Evolutionary conservation across 1,140 invertebrate genomes (phyloP).

Genomic region (Cherax destructor): DNA sequence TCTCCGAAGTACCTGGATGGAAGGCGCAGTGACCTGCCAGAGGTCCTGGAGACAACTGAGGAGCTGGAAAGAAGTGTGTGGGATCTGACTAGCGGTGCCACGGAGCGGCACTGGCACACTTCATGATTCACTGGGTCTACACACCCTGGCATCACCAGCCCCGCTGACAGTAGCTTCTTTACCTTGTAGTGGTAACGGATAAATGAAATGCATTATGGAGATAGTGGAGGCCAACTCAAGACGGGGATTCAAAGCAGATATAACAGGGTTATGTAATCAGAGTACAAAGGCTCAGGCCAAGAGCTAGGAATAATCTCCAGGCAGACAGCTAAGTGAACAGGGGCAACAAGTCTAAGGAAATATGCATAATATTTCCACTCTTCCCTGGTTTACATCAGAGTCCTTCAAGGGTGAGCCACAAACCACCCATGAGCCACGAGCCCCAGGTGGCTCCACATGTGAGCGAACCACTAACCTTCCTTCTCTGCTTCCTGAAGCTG

Average conservation of each 20-base stretch:
- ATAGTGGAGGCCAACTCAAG: too few species aligned
- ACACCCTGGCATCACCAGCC: constrained; percentile 34
- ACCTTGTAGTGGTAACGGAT: neutral
- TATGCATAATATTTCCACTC: too few species aligned
- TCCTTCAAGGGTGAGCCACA: too few species aligned
- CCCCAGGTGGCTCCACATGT: neutral
- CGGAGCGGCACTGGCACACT: constrained; percentile 56
- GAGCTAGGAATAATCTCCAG: too few species aligned
- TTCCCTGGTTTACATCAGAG: too few species aligned
- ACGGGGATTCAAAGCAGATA: too few species aligned
- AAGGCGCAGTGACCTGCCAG: constrained; percentile 1
- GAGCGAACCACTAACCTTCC: constrained; percentile 28
- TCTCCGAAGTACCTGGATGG: constrained; percentile 27
- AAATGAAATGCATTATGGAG: too few species aligned
- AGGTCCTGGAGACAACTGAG: constrained; percentile 22
- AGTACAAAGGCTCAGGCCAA: too few species aligned
- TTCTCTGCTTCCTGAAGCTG: constrained; percentile 61
- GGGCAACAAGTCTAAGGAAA: too few species aligned
- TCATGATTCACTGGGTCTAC: constrained; percentile 64
- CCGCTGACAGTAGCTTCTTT: constrained; percentile 15
- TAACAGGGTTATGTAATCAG: too few species aligned
- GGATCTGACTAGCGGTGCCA: constrained; percentile 35
- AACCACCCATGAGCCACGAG: too few species aligned
- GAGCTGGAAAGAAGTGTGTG: constrained; percentile 44
- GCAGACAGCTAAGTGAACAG: too few species aligned